Evolutionary conservation across 2,113 vertebrate species (phyloP).

Genomic region (Nannobrachium achirus): DNA sequence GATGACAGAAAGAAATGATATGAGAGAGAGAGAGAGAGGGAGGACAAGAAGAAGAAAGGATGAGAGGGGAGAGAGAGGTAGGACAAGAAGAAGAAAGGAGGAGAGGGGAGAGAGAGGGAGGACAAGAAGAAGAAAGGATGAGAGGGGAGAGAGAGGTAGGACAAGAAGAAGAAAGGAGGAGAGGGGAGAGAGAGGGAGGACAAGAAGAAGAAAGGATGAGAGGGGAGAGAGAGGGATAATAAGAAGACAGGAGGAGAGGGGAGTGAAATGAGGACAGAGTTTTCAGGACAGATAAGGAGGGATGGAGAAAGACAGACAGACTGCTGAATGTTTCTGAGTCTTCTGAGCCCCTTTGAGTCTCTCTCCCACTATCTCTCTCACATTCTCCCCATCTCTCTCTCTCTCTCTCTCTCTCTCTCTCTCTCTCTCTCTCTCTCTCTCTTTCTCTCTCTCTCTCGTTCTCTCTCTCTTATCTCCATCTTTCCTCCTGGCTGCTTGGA

Average conservation of each 20-base stretch:
- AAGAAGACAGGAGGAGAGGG: background rate
- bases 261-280: no score
- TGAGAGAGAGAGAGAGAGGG: background rate
- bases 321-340: no score
- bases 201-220: background rate
- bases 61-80: background rate
- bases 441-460: slow-evolving; percentile 23
- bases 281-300: no score
- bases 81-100: background rate
- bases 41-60: background rate
- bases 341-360: background rate
- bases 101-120: background rate
- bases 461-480: slow-evolving; percentile 22
- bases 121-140: slow-evolving; percentile 4
- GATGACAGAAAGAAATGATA: no score
- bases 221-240: background rate
- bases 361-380: background rate
- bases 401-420: no score
- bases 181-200: background rate
- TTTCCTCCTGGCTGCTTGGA: slow-evolving; percentile 28
- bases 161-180: background rate
- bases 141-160: slow-evolving; percentile 1
- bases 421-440: background rate
- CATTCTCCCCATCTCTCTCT: slow-evolving; percentile 24
- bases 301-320: no score